These are phyloP conservation scores for Pemphredon lugubris DNA, from an alignment of 2,888 invertebrate genomes.

Conservation along the genomic window DNA sequence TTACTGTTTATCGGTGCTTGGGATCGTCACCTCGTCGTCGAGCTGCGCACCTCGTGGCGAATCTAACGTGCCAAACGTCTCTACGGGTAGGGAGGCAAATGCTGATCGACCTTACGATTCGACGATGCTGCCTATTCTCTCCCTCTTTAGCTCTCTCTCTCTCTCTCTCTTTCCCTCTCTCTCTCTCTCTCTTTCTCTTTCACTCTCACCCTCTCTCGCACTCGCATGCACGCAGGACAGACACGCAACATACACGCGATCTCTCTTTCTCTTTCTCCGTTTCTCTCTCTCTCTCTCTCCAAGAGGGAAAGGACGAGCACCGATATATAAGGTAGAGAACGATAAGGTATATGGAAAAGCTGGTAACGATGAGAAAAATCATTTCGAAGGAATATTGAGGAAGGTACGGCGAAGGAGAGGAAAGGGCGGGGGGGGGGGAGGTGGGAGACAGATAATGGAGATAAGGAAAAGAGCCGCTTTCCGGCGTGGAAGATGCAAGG, in stretches of 20 bases:
- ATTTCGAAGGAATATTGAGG: conserved; percentile 53
- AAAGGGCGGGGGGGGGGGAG: no score
- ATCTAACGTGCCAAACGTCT: no score
- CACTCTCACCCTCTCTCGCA: background rate
- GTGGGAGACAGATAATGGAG: no score
- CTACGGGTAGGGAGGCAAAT: no score
- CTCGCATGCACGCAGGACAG: no score
- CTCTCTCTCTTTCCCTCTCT: background rate
- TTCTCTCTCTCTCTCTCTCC: background rate
- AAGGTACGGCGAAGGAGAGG: no score
- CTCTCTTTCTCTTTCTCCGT: background rate
- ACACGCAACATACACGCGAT: background rate
- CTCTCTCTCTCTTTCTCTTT: background rate
- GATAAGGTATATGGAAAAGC: conserved; percentile 6
- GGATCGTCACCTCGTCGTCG: no score
- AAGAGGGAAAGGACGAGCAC: background rate
- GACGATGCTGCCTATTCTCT: background rate
- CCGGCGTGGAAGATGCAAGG: no score
- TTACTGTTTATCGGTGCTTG: no score
- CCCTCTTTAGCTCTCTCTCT: conserved; percentile 1
- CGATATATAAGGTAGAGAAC: background rate
- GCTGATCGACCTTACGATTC: no score
- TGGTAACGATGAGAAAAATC: background rate
- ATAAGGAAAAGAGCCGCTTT: no score
- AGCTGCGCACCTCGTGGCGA: no score